Percentiles rank a stretch among this genome's conserved stretches.
These are phyloP conservation scores for Epinephelus awoara DNA, from an alignment of 2,797 vertebrate genomes.

Conservation along the genomic window DNA sequence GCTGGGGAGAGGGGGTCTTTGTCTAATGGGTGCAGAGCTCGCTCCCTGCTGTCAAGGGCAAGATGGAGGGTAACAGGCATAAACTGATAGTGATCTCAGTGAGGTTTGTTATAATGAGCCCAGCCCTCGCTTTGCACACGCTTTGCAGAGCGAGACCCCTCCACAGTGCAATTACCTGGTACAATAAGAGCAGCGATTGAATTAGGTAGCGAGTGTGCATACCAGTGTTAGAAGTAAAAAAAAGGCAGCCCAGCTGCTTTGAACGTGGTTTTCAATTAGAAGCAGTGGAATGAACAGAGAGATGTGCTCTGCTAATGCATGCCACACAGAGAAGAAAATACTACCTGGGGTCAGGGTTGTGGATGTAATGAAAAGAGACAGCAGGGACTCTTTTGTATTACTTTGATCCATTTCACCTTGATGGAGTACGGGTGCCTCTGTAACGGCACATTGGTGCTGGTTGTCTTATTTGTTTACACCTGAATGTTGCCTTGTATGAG, in stretches of 20 bases:
- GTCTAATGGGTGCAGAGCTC: conserved; percentile 39
- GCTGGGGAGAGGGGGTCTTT: conserved; percentile 38
- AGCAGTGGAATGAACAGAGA: conserved; percentile 48
- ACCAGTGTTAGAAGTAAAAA: conserved; percentile 24
- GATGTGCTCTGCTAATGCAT: conserved; percentile 38
- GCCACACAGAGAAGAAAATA: conserved; percentile 29
- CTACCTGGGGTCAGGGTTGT: conserved; percentile 41
- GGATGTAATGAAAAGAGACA: conserved; percentile 44
- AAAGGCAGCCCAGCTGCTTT: conserved; percentile 48
- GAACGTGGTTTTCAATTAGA: conserved; percentile 73
- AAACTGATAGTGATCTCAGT: conserved; percentile 65
- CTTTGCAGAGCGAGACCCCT: conserved; percentile 41
- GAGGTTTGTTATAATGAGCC: conserved; percentile 69
- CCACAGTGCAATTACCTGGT: conserved; percentile 67
- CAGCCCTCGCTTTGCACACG: conserved; percentile 23
- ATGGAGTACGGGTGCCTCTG: conserved; percentile 7
- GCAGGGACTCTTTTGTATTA: conserved; percentile 44
- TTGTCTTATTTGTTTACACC: not conserved
- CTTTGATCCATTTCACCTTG: conserved; percentile 46
- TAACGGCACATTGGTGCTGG: conserved; percentile 1
- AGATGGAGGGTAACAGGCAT: conserved; percentile 45
- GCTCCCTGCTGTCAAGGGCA: conserved; percentile 44
- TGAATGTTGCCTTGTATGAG: conserved; percentile 20
- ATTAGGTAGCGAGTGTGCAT: conserved; percentile 51
- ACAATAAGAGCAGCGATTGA: conserved; percentile 67